Conservation (phyloP, 64 coral and sea anemone genomes). For the Actinia equina region DNA sequence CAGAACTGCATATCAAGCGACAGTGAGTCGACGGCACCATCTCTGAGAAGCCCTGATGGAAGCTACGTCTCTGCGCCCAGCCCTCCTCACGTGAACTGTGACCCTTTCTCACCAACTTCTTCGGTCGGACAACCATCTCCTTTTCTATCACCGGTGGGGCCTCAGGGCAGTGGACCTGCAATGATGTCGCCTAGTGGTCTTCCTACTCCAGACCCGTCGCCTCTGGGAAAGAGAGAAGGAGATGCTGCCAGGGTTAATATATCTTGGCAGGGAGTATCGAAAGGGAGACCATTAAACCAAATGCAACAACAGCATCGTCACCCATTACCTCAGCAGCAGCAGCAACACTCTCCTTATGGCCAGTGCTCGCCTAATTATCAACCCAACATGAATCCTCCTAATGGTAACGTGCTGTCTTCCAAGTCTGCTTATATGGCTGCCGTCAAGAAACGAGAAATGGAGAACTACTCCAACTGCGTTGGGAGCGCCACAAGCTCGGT, state of each 20-base stretch:
- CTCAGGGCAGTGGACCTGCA: constrained; percentile 42
- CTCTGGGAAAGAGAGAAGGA: constrained; percentile 57
- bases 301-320: constrained; percentile 17
- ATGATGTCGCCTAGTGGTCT: constrained; percentile 56
- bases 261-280: constrained; percentile 66
- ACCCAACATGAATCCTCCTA: constrained; percentile 8
- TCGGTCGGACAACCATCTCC: constrained; percentile 46
- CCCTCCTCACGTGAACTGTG: constrained; percentile 65
- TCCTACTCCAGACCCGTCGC: constrained; percentile 81
- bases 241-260: constrained; percentile 82
- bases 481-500: not conserved
- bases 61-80: constrained; percentile 45
- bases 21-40: constrained; percentile 28
- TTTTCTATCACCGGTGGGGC: constrained; percentile 43
- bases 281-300: constrained; percentile 38
- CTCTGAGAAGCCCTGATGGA: constrained; percentile 60
- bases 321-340: constrained; percentile 1
- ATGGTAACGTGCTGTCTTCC: constrained; percentile 35
- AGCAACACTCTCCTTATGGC: constrained; percentile 13
- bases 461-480: constrained; percentile 49
- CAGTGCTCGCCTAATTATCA: constrained; percentile 1
- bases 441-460: constrained; percentile 71
- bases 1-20: constrained; percentile 59
- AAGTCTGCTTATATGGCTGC: constrained; percentile 57
- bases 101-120: constrained; percentile 54